A percentile compares a stretch with the other conserved stretches of the same genome.
phyloP scores from a whole-genome alignment of 2,888 invertebrate species.

The Andrena flavipes region DNA sequence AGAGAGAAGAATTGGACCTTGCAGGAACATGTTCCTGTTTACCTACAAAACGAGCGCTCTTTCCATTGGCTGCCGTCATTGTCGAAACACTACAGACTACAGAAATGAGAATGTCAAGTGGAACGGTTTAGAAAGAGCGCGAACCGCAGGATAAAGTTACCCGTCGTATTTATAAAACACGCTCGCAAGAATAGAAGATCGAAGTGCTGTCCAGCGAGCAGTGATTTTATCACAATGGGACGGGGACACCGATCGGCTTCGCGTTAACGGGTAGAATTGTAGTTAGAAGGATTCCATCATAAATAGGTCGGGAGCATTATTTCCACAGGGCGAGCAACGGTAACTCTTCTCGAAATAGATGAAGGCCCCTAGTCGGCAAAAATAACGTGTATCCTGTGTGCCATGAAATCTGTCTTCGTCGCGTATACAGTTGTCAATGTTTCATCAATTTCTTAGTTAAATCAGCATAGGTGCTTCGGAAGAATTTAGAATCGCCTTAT shows the following conservation, averaged over 20 bases:
- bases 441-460: neutral
- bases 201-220: conserved; percentile 5
- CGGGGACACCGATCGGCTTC: conserved; percentile 9
- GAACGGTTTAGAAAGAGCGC: conserved; percentile 34
- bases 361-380: conserved; percentile 82
- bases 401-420: conserved; percentile 31
- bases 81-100: conserved; percentile 36
- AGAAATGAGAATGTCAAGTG: conserved; percentile 51
- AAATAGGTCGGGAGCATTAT: conserved; percentile 82
- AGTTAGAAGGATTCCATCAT: conserved; percentile 73
- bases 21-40: neutral
- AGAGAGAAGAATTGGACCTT: neutral
- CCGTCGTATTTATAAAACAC: conserved; percentile 53
- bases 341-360: conserved; percentile 81
- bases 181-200: conserved; percentile 53
- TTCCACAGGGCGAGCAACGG: conserved; percentile 72
- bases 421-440: conserved; percentile 18
- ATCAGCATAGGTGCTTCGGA: neutral
- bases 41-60: neutral
- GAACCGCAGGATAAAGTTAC: conserved; percentile 58
- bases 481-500: neutral
- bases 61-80: conserved; percentile 8
- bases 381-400: conserved; percentile 76
- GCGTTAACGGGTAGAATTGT: conserved; percentile 32
- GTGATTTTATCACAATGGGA: conserved; percentile 5